Conservation (phyloP, 2,113 vertebrate species). For the Pseudonaja textilis region DNA sequence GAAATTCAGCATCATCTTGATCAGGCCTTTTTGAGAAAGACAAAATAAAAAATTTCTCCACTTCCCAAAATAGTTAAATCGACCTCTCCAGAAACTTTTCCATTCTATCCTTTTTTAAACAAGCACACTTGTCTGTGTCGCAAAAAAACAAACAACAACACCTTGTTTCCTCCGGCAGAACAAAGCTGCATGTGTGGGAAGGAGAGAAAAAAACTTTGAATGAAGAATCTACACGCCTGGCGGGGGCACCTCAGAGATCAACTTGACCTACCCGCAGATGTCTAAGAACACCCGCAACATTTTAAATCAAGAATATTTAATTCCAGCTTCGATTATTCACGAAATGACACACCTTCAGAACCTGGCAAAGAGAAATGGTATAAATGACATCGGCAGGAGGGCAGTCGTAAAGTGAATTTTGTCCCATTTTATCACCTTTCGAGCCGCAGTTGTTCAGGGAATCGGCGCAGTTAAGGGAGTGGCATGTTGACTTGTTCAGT, state of each 20-base stretch:
- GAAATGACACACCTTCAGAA: background rate
- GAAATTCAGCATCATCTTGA: background rate
- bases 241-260: background rate
- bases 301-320: background rate
- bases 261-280: background rate
- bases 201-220: background rate
- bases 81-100: background rate
- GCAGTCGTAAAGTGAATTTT: no score
- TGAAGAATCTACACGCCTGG: background rate
- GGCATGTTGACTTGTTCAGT: no score
- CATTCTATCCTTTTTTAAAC: background rate
- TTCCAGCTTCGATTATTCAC: background rate
- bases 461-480: no score
- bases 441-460: no score
- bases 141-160: background rate
- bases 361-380: no score
- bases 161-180: background rate
- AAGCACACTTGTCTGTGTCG: background rate
- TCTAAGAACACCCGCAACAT: rapidly evolving
- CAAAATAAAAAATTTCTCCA: background rate
- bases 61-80: background rate
- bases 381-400: background rate
- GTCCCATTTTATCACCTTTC: no score
- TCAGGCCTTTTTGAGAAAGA: background rate
- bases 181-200: background rate